Conservation (phyloP, 2,797 vertebrate species). For the Octomys mimax region DNA sequence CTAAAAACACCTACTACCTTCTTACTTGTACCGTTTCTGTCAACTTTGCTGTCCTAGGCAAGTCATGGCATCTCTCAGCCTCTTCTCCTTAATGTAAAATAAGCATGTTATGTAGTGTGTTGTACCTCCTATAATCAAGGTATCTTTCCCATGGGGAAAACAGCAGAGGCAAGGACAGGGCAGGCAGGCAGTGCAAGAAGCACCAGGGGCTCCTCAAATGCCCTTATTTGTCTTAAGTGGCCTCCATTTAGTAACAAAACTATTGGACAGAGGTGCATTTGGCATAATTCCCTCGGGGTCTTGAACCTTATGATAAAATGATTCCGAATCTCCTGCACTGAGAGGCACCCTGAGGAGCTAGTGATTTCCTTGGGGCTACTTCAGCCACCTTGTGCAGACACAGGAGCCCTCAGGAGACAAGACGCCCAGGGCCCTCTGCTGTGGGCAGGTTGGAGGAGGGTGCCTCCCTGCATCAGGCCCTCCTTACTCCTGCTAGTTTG, state of each 20-base stretch:
- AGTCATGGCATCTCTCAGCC: not conserved
- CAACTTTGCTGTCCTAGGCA: not conserved
- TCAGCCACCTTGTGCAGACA: not conserved
- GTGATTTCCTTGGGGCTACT: not conserved
- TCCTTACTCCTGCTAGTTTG: not conserved
- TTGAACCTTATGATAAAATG: not conserved
- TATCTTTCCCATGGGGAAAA: conserved; percentile 36
- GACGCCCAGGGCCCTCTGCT: not conserved
- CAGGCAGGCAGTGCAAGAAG: not conserved
- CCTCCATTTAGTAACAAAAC: conserved; percentile 21
- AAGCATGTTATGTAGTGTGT: not conserved
- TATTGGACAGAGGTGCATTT: not conserved
- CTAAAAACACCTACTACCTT: not conserved
- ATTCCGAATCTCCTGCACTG: not conserved
- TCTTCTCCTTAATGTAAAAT: conserved; percentile 23
- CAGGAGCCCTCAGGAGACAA: not conserved
- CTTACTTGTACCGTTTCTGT: not conserved
- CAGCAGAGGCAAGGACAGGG: not conserved
- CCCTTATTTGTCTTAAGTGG: conserved; percentile 52
- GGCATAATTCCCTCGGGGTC: not conserved
- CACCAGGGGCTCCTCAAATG: not conserved
- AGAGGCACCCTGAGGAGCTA: not conserved
- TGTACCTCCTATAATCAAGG: not conserved
- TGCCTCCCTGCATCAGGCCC: not conserved
- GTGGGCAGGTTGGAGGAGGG: not conserved